Conservation (phyloP, 2,888 invertebrate genomes). For the Molanna angustata region DNA sequence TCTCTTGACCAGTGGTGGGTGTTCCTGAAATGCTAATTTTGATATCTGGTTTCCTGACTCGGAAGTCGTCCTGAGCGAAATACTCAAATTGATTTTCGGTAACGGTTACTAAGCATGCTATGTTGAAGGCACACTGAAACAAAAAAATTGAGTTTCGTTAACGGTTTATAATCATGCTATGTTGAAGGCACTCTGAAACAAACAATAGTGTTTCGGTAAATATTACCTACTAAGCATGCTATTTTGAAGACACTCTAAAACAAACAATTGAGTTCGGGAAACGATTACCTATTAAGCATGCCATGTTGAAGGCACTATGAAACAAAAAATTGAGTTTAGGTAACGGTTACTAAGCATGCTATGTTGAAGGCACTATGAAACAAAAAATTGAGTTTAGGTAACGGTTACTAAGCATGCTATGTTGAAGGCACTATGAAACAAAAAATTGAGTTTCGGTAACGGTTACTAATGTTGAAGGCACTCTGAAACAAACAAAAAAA, state of each 20-base stretch:
- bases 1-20: slow-evolving; percentile 52
- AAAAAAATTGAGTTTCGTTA: background rate
- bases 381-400: background rate
- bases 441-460: no score
- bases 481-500: background rate
- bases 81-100: slow-evolving; percentile 82
- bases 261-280: background rate
- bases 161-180: background rate
- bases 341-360: slow-evolving; percentile 74
- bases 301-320: no score
- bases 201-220: no score
- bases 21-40: slow-evolving; percentile 64
- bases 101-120: slow-evolving; percentile 76
- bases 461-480: background rate
- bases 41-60: slow-evolving; percentile 86
- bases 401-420: background rate
- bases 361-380: slow-evolving; percentile 74
- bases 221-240: no score
- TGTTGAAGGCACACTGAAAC: slow-evolving; percentile 70
- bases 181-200: no score
- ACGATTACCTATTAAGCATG: no score
- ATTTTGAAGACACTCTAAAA: background rate
- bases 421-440: no score
- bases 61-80: slow-evolving; percentile 86
- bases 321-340: slow-evolving; percentile 75